Percentiles rank a stretch among this genome's conserved stretches.
Evolutionary conservation across 2,797 vertebrate species (phyloP).

Genomic region (Lagocephalus sceleratus): DNA sequence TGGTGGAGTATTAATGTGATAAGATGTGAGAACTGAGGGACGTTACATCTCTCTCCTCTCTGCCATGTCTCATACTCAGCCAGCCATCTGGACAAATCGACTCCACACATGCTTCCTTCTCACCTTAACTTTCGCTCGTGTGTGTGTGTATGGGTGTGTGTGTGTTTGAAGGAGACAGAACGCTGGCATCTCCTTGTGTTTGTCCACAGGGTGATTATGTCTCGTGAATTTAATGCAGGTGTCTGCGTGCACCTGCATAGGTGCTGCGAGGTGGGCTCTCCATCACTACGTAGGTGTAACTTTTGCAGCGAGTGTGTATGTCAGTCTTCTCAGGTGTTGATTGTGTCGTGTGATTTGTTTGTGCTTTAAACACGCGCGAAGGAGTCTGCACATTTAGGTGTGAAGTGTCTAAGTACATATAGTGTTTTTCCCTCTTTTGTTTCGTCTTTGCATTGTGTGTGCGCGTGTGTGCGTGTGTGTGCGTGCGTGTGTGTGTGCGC

Average conservation of each 20-base stretch:
- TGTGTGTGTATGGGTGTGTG: constrained; percentile 33
- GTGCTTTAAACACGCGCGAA: constrained; percentile 18
- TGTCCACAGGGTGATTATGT: constrained; percentile 46
- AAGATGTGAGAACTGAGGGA: constrained; percentile 84
- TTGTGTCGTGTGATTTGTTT: constrained; percentile 49
- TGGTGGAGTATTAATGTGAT: constrained; percentile 80
- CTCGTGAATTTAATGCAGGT: constrained; percentile 40
- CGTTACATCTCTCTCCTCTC: constrained; percentile 82
- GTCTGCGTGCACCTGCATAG: constrained; percentile 35
- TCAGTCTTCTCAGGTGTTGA: constrained; percentile 30
- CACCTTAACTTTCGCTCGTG: constrained; percentile 79
- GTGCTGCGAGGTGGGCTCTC: constrained; percentile 40
- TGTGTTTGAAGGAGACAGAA: constrained; percentile 33
- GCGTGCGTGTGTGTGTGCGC: constrained; percentile 9
- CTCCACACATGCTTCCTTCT: constrained; percentile 81
- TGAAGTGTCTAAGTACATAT: constrained; percentile 36
- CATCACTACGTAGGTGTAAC: constrained; percentile 34
- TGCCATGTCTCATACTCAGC: constrained; percentile 89
- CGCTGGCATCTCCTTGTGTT: constrained; percentile 50
- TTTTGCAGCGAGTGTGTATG: neutral
- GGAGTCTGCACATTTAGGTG: constrained; percentile 44
- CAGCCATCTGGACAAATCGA: constrained; percentile 86
- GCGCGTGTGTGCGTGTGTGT: constrained; percentile 11
- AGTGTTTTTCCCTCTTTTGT: constrained; percentile 23
- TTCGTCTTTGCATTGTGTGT: constrained; percentile 17